phyloP scores from a whole-genome alignment of 2,888 invertebrate genomes.

The Cantharis nigra region DNA sequence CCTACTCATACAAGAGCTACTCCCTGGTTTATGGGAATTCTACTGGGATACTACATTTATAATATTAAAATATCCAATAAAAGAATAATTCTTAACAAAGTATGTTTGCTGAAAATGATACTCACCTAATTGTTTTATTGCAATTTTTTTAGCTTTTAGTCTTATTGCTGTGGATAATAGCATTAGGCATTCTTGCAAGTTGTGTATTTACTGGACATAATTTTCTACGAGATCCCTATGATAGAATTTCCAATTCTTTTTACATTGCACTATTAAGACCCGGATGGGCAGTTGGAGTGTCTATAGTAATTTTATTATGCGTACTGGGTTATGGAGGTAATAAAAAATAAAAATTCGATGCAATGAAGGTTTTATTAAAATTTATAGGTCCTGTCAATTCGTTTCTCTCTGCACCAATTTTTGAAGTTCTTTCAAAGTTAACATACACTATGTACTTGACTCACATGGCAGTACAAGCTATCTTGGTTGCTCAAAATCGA shows the following conservation, averaged over 20 bases:
- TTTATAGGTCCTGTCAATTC: slow-evolving; percentile 43
- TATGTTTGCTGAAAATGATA: no score
- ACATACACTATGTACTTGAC: slow-evolving; percentile 10
- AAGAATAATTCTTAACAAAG: no score
- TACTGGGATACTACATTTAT: no score
- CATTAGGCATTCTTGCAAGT: neutral
- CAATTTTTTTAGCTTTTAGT: neutral
- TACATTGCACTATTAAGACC: slow-evolving; percentile 53
- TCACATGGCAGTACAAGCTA: neutral
- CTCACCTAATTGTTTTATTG: no score
- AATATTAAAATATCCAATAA: no score
- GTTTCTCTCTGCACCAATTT: slow-evolving; percentile 5
- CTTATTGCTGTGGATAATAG: neutral
- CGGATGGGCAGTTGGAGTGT: slow-evolving; percentile 55
- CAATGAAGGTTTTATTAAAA: neutral
- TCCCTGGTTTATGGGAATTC: slow-evolving; percentile 37
- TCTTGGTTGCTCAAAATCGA: neutral
- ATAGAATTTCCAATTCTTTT: slow-evolving; percentile 39
- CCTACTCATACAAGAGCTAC: slow-evolving; percentile 43
- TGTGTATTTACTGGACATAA: slow-evolving; percentile 1
- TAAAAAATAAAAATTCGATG: neutral
- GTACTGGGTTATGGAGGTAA: slow-evolving; percentile 58
- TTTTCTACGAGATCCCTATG: neutral
- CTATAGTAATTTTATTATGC: slow-evolving; percentile 59
- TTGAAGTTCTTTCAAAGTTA: slow-evolving; percentile 2